Conservation (phyloP, 2,113 vertebrate genomes). For the Tachycineta bicolor region DNA sequence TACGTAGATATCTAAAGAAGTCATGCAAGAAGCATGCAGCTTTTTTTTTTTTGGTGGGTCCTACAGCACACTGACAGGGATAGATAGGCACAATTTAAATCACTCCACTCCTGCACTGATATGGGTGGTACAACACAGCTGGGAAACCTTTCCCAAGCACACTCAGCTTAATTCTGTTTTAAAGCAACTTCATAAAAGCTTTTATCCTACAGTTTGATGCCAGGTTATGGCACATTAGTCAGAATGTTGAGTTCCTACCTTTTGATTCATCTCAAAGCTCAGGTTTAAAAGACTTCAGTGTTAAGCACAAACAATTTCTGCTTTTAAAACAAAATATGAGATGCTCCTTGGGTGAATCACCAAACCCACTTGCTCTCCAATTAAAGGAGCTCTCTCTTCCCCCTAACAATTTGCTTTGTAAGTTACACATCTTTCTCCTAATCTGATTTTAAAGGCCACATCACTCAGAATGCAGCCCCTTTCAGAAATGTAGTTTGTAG, state of each 20-base stretch:
- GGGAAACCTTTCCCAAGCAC: background rate
- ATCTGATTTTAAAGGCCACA: background rate
- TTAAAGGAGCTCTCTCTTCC: background rate
- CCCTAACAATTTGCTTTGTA: background rate
- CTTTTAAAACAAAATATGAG: background rate
- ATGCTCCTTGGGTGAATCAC: background rate
- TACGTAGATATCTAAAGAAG: background rate
- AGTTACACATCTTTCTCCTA: background rate
- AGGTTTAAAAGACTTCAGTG: background rate
- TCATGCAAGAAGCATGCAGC: background rate
- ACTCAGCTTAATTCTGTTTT: background rate
- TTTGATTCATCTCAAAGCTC: conserved; percentile 7
- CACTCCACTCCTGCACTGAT: background rate
- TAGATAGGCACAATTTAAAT: background rate
- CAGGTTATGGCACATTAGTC: background rate
- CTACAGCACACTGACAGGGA: background rate
- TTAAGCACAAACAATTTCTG: background rate
- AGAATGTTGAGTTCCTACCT: background rate
- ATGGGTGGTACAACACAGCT: background rate
- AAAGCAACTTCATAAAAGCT: background rate
- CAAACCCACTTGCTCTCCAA: background rate
- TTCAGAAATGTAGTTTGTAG: background rate
- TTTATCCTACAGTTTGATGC: background rate
- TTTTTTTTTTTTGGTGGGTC: background rate
- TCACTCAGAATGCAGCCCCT: background rate